Evolutionary conservation across 2,797 vertebrate genomes (phyloP), one percentile per base, ranked within the genome.

Genomic region (Bufotes viridis): DNA sequence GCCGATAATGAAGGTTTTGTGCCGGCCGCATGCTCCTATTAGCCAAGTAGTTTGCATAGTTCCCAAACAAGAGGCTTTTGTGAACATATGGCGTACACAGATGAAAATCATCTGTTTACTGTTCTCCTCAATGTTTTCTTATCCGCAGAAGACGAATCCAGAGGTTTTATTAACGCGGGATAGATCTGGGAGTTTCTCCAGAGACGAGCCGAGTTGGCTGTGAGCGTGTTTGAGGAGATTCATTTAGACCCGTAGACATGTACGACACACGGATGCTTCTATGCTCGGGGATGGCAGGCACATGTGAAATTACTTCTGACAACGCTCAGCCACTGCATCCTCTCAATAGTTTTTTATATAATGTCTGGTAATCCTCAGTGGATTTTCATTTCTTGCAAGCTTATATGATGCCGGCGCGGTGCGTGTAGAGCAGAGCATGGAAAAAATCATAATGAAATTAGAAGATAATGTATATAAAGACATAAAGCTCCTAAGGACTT

Each of bases 71-170:
- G 89, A 91, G 91, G 79, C 85, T 92, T 93, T 89, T 93, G 92
- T 91, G 92, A 92, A 90, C 76, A 78, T 90, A 90, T 83, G 90
- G 89, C 92, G 92, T 90, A 91, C 92, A 88, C 0, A 90, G 91
- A 93, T 91, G 88, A 93, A 91, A 92, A 91, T 93, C 90, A 93
- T 93, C 92, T 94, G 93, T 94, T 93, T 93, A 93, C 91, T 92
- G 91, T 91, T 93, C 92, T 92, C 92, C 90, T 86, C 91, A 91
- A 91, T 78, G 7, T 91, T 92, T 92, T 93, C 85, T 87, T 89
- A 89, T 89, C 63, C 85, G 26, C 74, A 83, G 81, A 89, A 93
- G 90, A 92, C 92, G 91, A 91, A 92, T 93, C 92, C 91, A 91
- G 90, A 89, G 90, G 87, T 93, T 93, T 93, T 93, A 93, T 92